Evolutionary conservation across 92 coral and sea anemone genomes (phyloP).

Genomic region (Scolanthus callimorphus): DNA sequence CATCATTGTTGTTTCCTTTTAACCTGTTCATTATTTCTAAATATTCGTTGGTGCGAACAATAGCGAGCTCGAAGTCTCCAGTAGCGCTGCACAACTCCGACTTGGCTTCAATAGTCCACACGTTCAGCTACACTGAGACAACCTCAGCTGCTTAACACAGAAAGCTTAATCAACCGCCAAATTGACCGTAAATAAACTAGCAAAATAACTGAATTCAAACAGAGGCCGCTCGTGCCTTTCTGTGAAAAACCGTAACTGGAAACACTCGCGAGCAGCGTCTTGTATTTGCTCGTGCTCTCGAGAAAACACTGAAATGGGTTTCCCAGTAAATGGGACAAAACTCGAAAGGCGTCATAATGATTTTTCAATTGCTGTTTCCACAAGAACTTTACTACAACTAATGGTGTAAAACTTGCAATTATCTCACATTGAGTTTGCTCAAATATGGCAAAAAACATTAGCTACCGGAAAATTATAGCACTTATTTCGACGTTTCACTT

Average conservation of each 20-base stretch:
- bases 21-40: conserved; percentile 26
- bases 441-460: too few species aligned
- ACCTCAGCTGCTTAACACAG: conserved; percentile 27
- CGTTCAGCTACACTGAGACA: conserved; percentile 3
- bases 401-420: not conserved
- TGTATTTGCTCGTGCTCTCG: too few species aligned
- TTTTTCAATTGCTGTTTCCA: not conserved
- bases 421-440: too few species aligned
- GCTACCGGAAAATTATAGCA: too few species aligned
- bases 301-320: too few species aligned
- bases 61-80: conserved; percentile 7
- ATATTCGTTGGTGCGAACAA: conserved; percentile 15
- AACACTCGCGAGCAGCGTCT: too few species aligned
- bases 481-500: too few species aligned
- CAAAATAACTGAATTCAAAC: conserved; percentile 4
- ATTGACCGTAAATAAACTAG: conserved; percentile 19
- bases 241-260: not conserved
- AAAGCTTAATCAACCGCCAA: conserved; percentile 36
- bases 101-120: conserved; percentile 14
- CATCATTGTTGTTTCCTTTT: conserved; percentile 9
- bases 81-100: conserved; percentile 25
- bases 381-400: too few species aligned
- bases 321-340: too few species aligned
- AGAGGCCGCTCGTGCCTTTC: conserved; percentile 9
- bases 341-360: too few species aligned